Percentiles rank a stretch among this genome's conserved stretches.
phyloP scores from a whole-genome alignment of 2,888 invertebrate genomes.

The Polydrusus tereticollis region DNA sequence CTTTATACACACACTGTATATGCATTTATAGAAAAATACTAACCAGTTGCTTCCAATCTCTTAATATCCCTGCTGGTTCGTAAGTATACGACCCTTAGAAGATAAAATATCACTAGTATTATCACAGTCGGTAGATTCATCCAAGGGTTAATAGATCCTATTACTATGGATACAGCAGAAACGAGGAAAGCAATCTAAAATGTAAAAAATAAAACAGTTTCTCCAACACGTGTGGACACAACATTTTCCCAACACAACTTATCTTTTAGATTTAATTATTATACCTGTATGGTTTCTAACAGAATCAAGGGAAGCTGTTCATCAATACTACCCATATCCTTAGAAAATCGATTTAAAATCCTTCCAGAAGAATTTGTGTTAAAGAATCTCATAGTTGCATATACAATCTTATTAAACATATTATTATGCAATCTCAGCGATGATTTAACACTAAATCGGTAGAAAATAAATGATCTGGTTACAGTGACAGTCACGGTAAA shows the following conservation, averaged over 20 bases:
- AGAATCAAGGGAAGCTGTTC: slow-evolving; percentile 67
- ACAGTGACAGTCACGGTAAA: slow-evolving; percentile 65
- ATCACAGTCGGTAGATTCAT: slow-evolving; percentile 46
- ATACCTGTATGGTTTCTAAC: slow-evolving; percentile 65
- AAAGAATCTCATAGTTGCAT: slow-evolving; percentile 75
- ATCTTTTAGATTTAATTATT: background rate
- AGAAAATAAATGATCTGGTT: slow-evolving; percentile 67
- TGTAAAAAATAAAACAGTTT: no score
- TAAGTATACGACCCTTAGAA: slow-evolving; percentile 47
- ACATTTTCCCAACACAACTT: background rate
- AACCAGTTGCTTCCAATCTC: slow-evolving; percentile 51
- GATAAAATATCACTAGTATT: slow-evolving; percentile 50
- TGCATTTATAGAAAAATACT: slow-evolving; percentile 1
- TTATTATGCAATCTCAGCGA: slow-evolving; percentile 70
- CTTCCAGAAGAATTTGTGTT: slow-evolving; percentile 74
- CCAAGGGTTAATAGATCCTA: slow-evolving; percentile 50
- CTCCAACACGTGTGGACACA: background rate
- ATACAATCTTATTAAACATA: slow-evolving; percentile 69
- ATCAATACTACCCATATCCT: slow-evolving; percentile 73
- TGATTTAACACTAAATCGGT: slow-evolving; percentile 68
- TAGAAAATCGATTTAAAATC: slow-evolving; percentile 77
- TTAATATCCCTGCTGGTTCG: slow-evolving; percentile 52
- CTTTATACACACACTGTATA: background rate
- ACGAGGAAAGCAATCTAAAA: slow-evolving; percentile 50
- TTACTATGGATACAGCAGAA: slow-evolving; percentile 43